Evolutionary conservation across 2,113 vertebrate genomes (phyloP).

Genomic region (Zosterops lateralis): DNA sequence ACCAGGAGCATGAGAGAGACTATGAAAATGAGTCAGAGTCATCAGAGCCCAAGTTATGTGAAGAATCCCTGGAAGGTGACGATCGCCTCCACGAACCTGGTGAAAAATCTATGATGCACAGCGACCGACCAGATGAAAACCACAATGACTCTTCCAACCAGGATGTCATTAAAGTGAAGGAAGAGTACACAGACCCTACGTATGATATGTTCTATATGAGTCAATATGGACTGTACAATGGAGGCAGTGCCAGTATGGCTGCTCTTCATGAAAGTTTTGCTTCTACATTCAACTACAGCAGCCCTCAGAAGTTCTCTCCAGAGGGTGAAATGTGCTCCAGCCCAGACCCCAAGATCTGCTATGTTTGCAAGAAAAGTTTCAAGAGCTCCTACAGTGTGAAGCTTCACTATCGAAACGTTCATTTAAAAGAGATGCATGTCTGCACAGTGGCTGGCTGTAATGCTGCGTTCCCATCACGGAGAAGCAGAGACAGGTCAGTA

Average conservation of each 20-base stretch:
- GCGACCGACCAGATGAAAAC: constrained; percentile 85
- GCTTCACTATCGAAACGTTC: constrained; percentile 98
- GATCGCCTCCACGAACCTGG: constrained; percentile 75
- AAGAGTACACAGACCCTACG: constrained; percentile 94
- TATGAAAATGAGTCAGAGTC: constrained; percentile 97
- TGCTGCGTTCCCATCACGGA: constrained; percentile 95
- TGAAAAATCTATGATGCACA: constrained; percentile 74
- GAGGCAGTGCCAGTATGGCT: constrained; percentile 89
- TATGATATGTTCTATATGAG: constrained; percentile 99
- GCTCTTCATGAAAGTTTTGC: constrained; percentile 95
- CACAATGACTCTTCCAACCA: constrained; percentile 86
- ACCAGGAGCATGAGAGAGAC: constrained; percentile 95
- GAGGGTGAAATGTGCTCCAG: constrained; percentile 95
- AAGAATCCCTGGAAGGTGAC: constrained; percentile 90
- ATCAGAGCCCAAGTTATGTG: constrained; percentile 91
- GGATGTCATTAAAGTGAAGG: constrained; percentile 91
- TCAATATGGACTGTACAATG: constrained; percentile 97
- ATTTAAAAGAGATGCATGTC: constrained; percentile 99
- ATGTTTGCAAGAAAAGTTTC: constrained; percentile 99
- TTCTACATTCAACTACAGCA: constrained; percentile 92
- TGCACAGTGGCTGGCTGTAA: constrained; percentile 98
- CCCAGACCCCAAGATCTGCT: constrained; percentile 98
- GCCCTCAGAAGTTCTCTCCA: constrained; percentile 94
- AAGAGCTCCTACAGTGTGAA: constrained; percentile 99
- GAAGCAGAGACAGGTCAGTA: constrained; percentile 99